A percentile compares a stretch with the other conserved stretches of the same genome.
These are phyloP conservation scores for Chaitophorus viminalis DNA, from an alignment of 2,888 invertebrate genomes.

Conservation along the genomic window DNA sequence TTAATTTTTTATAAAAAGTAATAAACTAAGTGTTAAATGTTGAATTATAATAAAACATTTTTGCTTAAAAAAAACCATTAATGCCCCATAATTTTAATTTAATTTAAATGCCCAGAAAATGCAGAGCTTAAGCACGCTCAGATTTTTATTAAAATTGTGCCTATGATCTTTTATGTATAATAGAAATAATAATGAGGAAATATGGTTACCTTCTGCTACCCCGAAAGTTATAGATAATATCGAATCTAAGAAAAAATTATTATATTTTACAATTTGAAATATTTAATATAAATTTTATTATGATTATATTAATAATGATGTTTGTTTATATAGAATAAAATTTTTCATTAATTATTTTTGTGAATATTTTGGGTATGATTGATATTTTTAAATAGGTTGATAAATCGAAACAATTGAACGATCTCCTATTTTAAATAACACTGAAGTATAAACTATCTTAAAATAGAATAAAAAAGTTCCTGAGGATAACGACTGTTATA, in stretches of 20 bases:
- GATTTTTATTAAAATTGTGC: too few species aligned
- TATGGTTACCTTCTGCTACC: not conserved
- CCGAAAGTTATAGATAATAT: not conserved
- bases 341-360: not conserved
- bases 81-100: too few species aligned
- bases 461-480: not conserved
- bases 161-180: too few species aligned
- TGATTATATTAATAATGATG: conserved; percentile 3
- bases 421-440: conserved; percentile 8
- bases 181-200: not conserved
- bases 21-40: too few species aligned
- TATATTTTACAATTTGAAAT: conserved; percentile 3
- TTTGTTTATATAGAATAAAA: not conserved
- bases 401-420: not conserved
- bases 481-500: not conserved
- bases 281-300: too few species aligned
- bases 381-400: not conserved
- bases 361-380: not conserved
- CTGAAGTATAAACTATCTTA: conserved; percentile 1
- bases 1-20: too few species aligned
- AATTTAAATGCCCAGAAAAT: too few species aligned
- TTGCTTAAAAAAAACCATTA: too few species aligned
- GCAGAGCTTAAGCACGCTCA: too few species aligned
- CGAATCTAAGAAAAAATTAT: not conserved
- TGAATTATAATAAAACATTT: too few species aligned